Percentiles rank a stretch among this genome's conserved stretches.
These are phyloP conservation scores for Drosophila guanche DNA, from an alignment of 1,140 invertebrate genomes.

Conservation along the genomic window DNA sequence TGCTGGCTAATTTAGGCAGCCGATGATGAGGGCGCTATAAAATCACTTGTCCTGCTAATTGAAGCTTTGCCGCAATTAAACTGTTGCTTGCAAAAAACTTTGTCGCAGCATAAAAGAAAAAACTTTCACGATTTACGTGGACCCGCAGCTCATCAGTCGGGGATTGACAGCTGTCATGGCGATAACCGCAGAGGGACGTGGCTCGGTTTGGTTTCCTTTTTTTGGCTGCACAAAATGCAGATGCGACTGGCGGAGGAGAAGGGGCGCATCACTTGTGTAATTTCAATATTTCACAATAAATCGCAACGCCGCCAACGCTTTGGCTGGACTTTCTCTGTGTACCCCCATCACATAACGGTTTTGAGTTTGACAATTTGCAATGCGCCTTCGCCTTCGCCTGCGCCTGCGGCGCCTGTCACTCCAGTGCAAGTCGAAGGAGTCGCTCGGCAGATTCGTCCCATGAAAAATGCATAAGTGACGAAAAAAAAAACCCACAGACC, in stretches of 20 bases:
- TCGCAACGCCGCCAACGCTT: slow-evolving; percentile 65
- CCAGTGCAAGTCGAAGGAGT: slow-evolving; percentile 20
- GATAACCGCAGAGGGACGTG: slow-evolving; percentile 75
- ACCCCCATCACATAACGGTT: slow-evolving; percentile 60
- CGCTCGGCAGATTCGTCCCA: slow-evolving; percentile 35
- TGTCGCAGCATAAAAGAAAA: slow-evolving; percentile 5
- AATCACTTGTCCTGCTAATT: slow-evolving; percentile 78
- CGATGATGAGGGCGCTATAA: slow-evolving; percentile 62
- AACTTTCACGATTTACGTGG: slow-evolving; percentile 54
- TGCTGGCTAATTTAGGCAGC: slow-evolving; percentile 19
- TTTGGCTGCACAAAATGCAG: slow-evolving; percentile 68
- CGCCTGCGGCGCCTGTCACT: slow-evolving; percentile 47
- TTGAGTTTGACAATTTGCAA: slow-evolving; percentile 76
- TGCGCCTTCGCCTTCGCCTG: slow-evolving; percentile 41
- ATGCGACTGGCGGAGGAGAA: slow-evolving; percentile 40
- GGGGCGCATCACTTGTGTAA: slow-evolving; percentile 52
- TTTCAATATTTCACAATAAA: slow-evolving; percentile 81
- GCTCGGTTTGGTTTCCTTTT: slow-evolving; percentile 22
- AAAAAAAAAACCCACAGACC: slow-evolving; percentile 30
- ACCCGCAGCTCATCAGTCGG: slow-evolving; percentile 16
- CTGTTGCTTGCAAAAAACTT: slow-evolving; percentile 32
- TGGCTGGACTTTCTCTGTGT: slow-evolving; percentile 57
- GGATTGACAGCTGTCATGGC: slow-evolving; percentile 78
- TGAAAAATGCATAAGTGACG: slow-evolving; percentile 76
- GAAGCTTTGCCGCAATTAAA: slow-evolving; percentile 66